Conservation (phyloP, 2,113 vertebrate genomes). For the Lasiurus cinereus region DNA sequence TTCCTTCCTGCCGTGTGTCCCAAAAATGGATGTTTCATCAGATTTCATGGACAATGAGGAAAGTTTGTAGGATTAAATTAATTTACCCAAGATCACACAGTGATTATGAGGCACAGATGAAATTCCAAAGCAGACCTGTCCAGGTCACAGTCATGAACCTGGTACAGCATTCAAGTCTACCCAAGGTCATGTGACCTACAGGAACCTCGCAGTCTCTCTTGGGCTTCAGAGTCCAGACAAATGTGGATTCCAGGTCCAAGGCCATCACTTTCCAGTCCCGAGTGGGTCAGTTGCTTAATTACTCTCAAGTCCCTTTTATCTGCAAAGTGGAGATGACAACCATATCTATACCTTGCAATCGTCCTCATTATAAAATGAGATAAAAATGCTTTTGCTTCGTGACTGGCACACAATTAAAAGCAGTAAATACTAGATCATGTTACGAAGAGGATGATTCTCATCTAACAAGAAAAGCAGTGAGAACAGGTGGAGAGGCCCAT, state of each 20-base stretch:
- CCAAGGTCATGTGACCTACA: not conserved
- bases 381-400: not conserved
- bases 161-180: not conserved
- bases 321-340: not conserved
- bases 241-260: not conserved
- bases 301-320: not conserved
- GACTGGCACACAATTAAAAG: not conserved
- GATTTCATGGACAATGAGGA: not conserved
- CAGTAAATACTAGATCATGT: not conserved
- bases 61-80: not conserved
- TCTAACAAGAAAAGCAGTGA: constrained; percentile 43
- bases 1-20: not conserved
- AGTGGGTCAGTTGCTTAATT: not conserved
- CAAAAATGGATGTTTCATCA: not conserved
- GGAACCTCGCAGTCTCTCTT: not conserved
- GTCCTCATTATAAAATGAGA: not conserved
- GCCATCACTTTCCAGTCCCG: not conserved
- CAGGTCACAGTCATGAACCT: not conserved
- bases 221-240: not conserved
- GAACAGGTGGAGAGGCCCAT: constrained; percentile 18
- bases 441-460: constrained; percentile 35
- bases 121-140: not conserved
- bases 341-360: not conserved
- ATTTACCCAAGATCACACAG: constrained; percentile 4
- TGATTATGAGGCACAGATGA: not conserved